These are phyloP conservation scores for Saccopteryx bilineata DNA, from an alignment of 2,113 vertebrate species.

Conservation along the genomic window DNA sequence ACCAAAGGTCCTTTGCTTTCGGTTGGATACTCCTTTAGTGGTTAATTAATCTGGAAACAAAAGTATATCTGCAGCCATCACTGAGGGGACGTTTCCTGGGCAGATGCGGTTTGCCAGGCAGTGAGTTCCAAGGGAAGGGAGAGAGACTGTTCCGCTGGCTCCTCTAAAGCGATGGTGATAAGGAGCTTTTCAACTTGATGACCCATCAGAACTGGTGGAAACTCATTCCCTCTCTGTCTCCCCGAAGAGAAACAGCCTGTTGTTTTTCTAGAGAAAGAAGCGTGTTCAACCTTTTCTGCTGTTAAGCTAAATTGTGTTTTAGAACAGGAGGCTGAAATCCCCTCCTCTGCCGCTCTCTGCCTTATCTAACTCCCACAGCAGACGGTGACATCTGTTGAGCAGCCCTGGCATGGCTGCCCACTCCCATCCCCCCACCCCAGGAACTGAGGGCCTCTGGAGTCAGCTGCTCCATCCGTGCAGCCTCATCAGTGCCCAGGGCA, in stretches of 20 bases:
- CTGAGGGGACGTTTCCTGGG: not conserved
- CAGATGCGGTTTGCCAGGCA: not conserved
- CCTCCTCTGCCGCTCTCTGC: conserved; percentile 51
- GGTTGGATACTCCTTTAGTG: not conserved
- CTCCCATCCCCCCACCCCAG: not conserved
- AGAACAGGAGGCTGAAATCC: conserved; percentile 41
- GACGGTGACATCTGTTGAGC: not conserved
- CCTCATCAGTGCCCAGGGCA: not conserved
- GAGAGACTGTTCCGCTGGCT: not conserved
- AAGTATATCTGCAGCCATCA: not conserved
- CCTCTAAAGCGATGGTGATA: not conserved
- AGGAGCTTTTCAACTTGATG: not conserved
- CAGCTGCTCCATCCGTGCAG: conserved; percentile 52
- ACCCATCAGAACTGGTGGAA: not conserved
- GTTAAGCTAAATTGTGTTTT: conserved; percentile 32
- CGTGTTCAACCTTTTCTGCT: not conserved
- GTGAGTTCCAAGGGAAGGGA: not conserved
- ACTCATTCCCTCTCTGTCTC: not conserved
- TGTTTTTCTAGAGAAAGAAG: not conserved
- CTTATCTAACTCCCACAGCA: not conserved
- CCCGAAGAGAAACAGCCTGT: not conserved
- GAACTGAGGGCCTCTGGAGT: not conserved
- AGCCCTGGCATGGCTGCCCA: not conserved
- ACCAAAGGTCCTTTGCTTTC: not conserved
- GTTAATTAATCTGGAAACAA: not conserved